Evolutionary conservation across 2,113 vertebrate species (phyloP), one percentile per base, ranked within the genome.

Genomic region (Naja naja): DNA sequence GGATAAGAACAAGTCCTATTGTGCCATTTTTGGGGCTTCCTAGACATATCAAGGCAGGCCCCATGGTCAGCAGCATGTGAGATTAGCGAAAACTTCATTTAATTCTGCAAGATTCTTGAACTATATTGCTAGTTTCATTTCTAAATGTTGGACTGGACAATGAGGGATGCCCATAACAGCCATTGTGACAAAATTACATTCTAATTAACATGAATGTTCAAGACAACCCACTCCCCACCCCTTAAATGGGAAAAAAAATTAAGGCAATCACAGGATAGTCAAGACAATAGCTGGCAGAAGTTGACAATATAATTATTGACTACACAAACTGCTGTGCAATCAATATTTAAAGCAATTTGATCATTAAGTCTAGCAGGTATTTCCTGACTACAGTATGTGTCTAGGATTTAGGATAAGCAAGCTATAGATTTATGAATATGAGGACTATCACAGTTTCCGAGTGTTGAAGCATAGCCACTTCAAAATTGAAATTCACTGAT

Each of bases 401-500:
- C 93, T 85, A 91, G 92, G 95, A 94, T 95, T 93, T 85, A 91
- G 92, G 95, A 94, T 49, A 53, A 0, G 95, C 93, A 95, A 95
- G 95, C 92, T 97, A 96, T 93, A 96, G 94, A 95, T 97, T 96
- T 96, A 95, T 94, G 97, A 96, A 97, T 96, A 96, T 89, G 88
- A 95, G 45, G 89, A 89, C 94, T 95, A 95, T 96, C 96, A 92
- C 94, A 45, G 93, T 95, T 96, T 95, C 94, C 94, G 49, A 89
- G 94, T 93, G 96, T 95, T 94, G 94, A 96, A 95, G 94, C 95
- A 93, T 58, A 96, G 95, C 9, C 45, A 0, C 94, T 95, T 96
- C 95, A 96, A 97, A 97, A 97, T 94, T 96, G 96, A 97, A 97
- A 96, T 97, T 94, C 95, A 93, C 94, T 92, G 95, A 96, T 93